Base-by-base conservation (phyloP, 92 coral and sea anemone genomes). In the Palythoa grandiflora region DNA sequence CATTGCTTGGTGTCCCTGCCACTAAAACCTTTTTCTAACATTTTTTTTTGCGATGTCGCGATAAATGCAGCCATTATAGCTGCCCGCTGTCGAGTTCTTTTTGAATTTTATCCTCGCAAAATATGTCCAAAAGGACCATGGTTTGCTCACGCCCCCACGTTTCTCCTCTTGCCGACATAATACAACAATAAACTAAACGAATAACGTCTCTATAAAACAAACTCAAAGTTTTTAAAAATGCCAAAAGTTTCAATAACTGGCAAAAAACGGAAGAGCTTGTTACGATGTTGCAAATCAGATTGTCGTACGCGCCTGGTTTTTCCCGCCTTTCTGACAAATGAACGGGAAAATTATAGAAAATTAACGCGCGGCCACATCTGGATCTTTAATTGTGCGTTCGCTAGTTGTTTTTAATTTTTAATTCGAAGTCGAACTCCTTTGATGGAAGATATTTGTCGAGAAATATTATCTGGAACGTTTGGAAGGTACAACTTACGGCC, bases 261-360 rank as follows among this genome's bases (percentile, higher is more conserved):
- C 6, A 53, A 53, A 14, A 53, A 53, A 9, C 60, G 6, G 60
- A 53, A 53, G 60, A 9, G 60, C 28, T 28, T 28, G 28, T 28
- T 28, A 28, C 28, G 60, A 53, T 53, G 7, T 52, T 52, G 73
- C 73, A 68, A 68, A 68, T 68, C 73, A 68, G 73, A 68, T 20
- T 68, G 76, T 71, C 76, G 76, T 37, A 4, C 76, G 76, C 48
- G 54, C 78, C 78, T 71, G 78, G 44, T 74, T 74, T 74, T 74
- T 74, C 55, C 78, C 78, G 78, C 78, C 78, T 39, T 47, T 74
- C 78, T 74, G 78, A 74, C 78, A 74, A 74, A 74, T 74, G 11
- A 74, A 57, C 78, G 55, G 78, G 78, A 74, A 74, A 74, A 71
- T 74, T 10, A 19, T 74, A n/a, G 21, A 74, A 74, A 74, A 47